Percentiles rank a stretch among this genome's conserved stretches.
phyloP scores from a whole-genome alignment of 1,140 invertebrate species.

The Eurosta solidaginis region DNA sequence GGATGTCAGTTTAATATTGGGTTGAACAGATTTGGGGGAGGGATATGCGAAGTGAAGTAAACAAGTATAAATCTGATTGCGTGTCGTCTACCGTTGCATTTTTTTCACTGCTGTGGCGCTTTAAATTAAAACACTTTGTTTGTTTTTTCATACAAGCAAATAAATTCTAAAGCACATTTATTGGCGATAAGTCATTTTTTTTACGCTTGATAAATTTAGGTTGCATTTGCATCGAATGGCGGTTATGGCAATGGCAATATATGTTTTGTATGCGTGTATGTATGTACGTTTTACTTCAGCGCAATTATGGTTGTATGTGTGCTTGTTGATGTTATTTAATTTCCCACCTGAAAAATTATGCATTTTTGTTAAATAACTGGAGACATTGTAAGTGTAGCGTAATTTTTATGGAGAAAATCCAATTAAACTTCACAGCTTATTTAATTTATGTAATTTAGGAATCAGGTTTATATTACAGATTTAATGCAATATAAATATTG shows the following conservation, averaged over 20 bases:
- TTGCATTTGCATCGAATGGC: conserved; percentile 22
- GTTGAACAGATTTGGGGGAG: too few species aligned
- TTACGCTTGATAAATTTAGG: conserved; percentile 31
- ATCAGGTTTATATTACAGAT: too few species aligned
- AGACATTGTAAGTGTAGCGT: too few species aligned
- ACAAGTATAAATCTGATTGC: not conserved
- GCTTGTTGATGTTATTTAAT: not conserved
- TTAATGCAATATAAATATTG: too few species aligned
- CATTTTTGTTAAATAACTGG: too few species aligned
- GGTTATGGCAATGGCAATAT: conserved; percentile 10
- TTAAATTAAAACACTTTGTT: not conserved
- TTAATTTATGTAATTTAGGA: too few species aligned
- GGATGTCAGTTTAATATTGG: too few species aligned
- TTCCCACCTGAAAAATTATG: not conserved
- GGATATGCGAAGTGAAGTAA: too few species aligned
- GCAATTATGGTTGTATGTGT: not conserved
- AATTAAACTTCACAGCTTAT: too few species aligned
- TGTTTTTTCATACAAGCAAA: not conserved
- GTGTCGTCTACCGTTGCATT: not conserved
- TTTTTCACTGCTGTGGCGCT: not conserved
- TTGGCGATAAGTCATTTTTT: conserved; percentile 19
- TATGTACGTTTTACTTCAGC: not conserved
- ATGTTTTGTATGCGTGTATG: not conserved
- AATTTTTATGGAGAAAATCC: too few species aligned
- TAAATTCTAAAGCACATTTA: conserved; percentile 23